Evolutionary conservation across 37 sponge, comb jelly and placozoan genomes (phyloP), one percentile per base, ranked within the genome.

Genomic region (Mnemiopsis leidyi): DNA sequence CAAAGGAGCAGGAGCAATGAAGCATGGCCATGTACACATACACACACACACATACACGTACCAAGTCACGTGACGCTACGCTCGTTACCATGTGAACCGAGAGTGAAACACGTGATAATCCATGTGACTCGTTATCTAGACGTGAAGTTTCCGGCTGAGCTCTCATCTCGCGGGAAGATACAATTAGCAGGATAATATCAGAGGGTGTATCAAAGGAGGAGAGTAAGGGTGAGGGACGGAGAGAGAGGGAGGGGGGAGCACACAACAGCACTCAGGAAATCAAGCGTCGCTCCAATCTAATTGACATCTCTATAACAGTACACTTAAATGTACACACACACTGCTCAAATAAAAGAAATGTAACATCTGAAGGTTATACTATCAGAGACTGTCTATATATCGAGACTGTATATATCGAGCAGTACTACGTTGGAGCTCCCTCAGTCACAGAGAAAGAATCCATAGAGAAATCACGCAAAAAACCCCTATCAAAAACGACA

Each of bases 1-100:
- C 73, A 69, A 69, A 69, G 73, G 73, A 3, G n/a, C n/a, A n/a
- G n/a, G 73, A 28, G 73, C 73, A 69, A 25, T 69, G 73, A 69
- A 69, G 73, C 73, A 69, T 69, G 73, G 73, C 73, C 9, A 20
- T 25, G 28, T 69, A 25, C 28, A 28, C 73, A 69, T 48, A 48
- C 61, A 48, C 61, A 18, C 9, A 18, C 61, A 48, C 61, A 48
- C 61, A 5, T 48, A 48, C 61, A 48, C 61, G 13, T n/a, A 13
- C 61, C 13, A 13, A 13, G 61, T 18, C 61, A 48, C 61, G 61
- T 48, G 61, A 13, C n/a, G 61, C 61, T 48, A 48, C 61, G 13
- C 61, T 48, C 61, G 61, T n/a, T n/a, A n/a, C n/a, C n/a, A n/a
- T n/a, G n/a, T 48, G 61, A 48, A 48, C 5, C 13, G 13, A 48